Evolutionary conservation across 2,888 invertebrate species (phyloP).

Genomic region (Catocala fraxini): DNA sequence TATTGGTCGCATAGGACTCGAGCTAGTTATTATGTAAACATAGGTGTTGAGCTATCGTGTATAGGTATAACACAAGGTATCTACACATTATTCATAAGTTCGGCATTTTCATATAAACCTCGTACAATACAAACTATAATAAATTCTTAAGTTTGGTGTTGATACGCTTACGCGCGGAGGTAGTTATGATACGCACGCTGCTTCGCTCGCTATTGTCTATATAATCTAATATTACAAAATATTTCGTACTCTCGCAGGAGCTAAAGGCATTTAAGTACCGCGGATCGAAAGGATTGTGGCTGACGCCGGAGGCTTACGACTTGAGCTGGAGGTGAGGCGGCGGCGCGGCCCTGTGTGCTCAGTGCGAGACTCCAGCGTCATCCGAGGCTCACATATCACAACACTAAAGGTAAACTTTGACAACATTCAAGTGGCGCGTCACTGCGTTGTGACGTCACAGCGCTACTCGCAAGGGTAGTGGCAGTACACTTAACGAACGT

Average conservation of each 20-base stretch:
- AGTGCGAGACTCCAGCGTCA: too few relatives aligned
- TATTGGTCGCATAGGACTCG: too few relatives aligned
- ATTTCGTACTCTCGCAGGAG: constrained; percentile 8
- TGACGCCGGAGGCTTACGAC: neutral
- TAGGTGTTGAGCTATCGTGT: too few relatives aligned
- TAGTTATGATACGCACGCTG: constrained; percentile 45
- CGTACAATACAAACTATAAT: constrained; percentile 32
- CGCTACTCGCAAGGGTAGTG: too few relatives aligned
- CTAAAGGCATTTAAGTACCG: constrained; percentile 17
- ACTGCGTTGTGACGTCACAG: too few relatives aligned
- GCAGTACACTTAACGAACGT: too few relatives aligned
- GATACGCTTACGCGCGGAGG: constrained; percentile 52
- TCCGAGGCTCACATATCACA: constrained; percentile 17
- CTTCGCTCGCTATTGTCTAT: constrained; percentile 35
- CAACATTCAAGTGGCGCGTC: constrained; percentile 23
- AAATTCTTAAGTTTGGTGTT: constrained; percentile 57
- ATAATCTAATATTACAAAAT: constrained; percentile 29
- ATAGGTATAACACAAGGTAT: too few relatives aligned
- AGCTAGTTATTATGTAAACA: too few relatives aligned
- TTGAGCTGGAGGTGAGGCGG: too few relatives aligned
- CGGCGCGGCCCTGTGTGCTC: too few relatives aligned
- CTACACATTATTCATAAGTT: constrained; percentile 15
- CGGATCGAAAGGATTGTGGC: constrained; percentile 17
- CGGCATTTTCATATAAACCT: neutral
- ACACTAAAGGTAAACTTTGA: constrained; percentile 28